Evolutionary conservation across 35 echinoderm and acorn worm genomes (phyloP), one percentile per base, ranked within the genome.

Genomic region (Ophioderma brevispina): DNA sequence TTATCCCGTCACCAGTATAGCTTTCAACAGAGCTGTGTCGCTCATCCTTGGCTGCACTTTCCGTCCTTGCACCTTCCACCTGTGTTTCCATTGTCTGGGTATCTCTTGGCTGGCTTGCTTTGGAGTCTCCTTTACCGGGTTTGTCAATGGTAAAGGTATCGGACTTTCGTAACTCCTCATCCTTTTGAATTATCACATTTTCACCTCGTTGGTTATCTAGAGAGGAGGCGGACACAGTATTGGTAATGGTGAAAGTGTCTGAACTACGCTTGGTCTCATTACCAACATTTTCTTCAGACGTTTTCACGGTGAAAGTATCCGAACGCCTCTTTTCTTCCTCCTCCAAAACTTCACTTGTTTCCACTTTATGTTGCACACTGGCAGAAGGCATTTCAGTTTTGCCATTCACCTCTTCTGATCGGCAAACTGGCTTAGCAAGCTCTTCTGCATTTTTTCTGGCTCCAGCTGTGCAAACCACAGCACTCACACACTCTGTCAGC

Each of bases 201-300:
- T 25, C 39, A 32, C 35, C 81, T 0, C 32, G 17, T 32, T 52
- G 15, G 6, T 52, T 35, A 30, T 33, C 31, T 23, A 6, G n/a
- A 42, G 0, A 0, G 34, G 36, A 86, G n/a, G 76, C 46, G 41
- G 41, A 46, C 41, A 17, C 4, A 17, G 4, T 70, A 2, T 70
- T 30, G 28, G 17, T 70, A 19, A 91, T 86, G 75, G 90, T 91
- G 35, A 91, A 91, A 10, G 90, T 91, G 40, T 91, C 90, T 14
- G 82, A 91, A 32, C 75, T 80, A 15, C 90, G 83, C 38, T 85
- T 85, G 28, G 83, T 35, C 43, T 70, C 59, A 70, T 25, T 30
- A 30, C 15, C 28, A 25, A 25, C 59, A 25, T 70, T 25, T 70
- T 70, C 6, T 15, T 6, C 59, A 2, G 59, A 70, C 1, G 28